phyloP scores from a whole-genome alignment of 1,140 invertebrate genomes.

The Caenorhabditis elegans region DNA sequence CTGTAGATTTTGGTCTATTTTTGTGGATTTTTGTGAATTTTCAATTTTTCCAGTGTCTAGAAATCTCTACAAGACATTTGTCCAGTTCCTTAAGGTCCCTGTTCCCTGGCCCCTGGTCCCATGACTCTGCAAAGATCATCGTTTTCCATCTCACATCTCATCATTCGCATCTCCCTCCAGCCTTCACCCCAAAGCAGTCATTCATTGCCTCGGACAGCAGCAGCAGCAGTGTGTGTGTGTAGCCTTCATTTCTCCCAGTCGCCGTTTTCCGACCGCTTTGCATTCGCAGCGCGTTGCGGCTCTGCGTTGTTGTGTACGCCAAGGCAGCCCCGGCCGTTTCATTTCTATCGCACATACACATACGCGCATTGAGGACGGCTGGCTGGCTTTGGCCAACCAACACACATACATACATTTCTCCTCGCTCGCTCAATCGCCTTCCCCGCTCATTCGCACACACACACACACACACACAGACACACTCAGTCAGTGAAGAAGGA shows the following conservation, averaged over 20 bases:
- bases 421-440: slow-evolving; percentile 25
- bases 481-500: slow-evolving; percentile 2
- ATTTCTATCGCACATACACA: slow-evolving; percentile 27
- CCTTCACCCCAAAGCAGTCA: background rate
- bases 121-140: too few species aligned
- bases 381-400: slow-evolving; percentile 14
- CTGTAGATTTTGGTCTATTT: too few species aligned
- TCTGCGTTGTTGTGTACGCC: slow-evolving; percentile 30
- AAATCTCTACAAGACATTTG: too few species aligned
- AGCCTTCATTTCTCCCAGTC: background rate
- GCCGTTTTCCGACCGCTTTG: slow-evolving; percentile 26
- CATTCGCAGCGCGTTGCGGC: slow-evolving; percentile 25
- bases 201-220: background rate
- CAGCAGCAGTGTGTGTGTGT: too few species aligned
- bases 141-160: background rate
- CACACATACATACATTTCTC: slow-evolving; percentile 29
- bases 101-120: too few species aligned
- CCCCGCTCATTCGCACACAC: background rate
- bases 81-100: too few species aligned
- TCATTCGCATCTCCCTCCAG: background rate
- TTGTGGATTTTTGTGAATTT: too few species aligned
- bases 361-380: slow-evolving; percentile 26
- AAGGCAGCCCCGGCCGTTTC: background rate
- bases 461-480: slow-evolving; percentile 4
- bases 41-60: too few species aligned